Percentiles rank a stretch among this genome's conserved stretches.
phyloP scores from a whole-genome alignment of 2,888 invertebrate species.

The Idaea straminata region DNA sequence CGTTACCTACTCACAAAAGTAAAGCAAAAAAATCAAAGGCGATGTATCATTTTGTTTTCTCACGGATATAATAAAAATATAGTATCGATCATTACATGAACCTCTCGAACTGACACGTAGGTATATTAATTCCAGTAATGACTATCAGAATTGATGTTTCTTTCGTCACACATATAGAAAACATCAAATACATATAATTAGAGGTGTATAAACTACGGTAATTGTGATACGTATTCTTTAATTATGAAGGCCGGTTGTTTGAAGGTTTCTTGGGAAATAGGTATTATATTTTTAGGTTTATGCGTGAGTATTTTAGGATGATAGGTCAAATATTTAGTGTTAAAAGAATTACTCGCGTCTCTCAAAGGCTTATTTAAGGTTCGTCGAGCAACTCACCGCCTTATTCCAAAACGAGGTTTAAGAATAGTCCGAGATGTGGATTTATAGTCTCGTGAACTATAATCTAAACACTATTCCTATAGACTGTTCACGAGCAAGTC shows the following conservation, averaged over 20 bases:
- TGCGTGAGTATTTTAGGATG: too few species aligned
- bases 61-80: conserved; percentile 73
- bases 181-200: conserved; percentile 78
- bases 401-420: too few species aligned
- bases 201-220: conserved; percentile 76
- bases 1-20: conserved; percentile 10
- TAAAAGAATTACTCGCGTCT: too few species aligned
- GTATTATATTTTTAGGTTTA: not conserved
- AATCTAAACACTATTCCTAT: too few species aligned
- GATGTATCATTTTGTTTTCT: conserved; percentile 51
- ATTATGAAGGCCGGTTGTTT: conserved; percentile 66
- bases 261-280: conserved; percentile 47
- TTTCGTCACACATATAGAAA: conserved; percentile 77
- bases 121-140: conserved; percentile 79
- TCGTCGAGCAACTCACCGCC: too few species aligned
- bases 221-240: conserved; percentile 75
- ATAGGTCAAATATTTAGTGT: too few species aligned
- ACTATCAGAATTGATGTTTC: conserved; percentile 64
- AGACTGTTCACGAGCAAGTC: too few species aligned
- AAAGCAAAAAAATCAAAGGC: conserved; percentile 35
- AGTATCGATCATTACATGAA: conserved; percentile 65
- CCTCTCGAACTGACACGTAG: conserved; percentile 78
- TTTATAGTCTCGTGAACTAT: too few species aligned
- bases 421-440: too few species aligned
- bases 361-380: too few species aligned